phyloP scores from a whole-genome alignment of 2,113 vertebrate genomes.

The Tyrannus savana region DNA sequence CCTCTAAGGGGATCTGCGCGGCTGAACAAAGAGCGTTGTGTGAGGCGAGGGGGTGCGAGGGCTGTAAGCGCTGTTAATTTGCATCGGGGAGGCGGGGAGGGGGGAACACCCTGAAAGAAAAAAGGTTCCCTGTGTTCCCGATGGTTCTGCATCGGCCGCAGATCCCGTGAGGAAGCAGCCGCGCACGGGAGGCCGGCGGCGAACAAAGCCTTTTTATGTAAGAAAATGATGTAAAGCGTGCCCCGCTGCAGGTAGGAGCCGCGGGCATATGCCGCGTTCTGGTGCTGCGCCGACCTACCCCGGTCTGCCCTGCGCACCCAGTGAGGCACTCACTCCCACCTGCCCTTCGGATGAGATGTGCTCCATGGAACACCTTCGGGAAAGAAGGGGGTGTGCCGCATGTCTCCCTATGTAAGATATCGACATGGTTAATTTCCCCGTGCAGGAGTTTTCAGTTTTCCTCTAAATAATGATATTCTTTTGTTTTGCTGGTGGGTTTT shows the following conservation, averaged over 20 bases:
- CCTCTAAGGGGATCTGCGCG: neutral
- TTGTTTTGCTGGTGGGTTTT: neutral
- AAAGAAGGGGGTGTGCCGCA: neutral
- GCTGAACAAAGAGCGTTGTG: conserved; percentile 38
- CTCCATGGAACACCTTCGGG: neutral
- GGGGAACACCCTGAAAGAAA: neutral
- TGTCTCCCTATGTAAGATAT: neutral
- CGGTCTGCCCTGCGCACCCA: neutral
- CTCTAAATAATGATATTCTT: neutral
- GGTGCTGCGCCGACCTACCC: neutral
- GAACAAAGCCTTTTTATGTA: conserved; percentile 76
- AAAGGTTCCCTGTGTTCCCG: neutral
- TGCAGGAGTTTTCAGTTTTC: neutral
- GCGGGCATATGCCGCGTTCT: neutral
- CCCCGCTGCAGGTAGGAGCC: conserved; percentile 63
- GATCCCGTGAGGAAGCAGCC: neutral
- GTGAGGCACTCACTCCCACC: neutral
- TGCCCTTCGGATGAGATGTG: neutral
- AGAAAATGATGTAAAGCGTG: conserved; percentile 44
- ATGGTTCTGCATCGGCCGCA: neutral
- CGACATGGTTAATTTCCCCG: fast-evolving
- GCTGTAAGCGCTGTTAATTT: neutral
- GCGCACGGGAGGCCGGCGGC: conserved; percentile 23
- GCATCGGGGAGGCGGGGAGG: neutral
- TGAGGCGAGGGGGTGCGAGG: neutral